phyloP scores from a whole-genome alignment of 1,140 invertebrate genomes.

The Caerostris extrusa region DNA sequence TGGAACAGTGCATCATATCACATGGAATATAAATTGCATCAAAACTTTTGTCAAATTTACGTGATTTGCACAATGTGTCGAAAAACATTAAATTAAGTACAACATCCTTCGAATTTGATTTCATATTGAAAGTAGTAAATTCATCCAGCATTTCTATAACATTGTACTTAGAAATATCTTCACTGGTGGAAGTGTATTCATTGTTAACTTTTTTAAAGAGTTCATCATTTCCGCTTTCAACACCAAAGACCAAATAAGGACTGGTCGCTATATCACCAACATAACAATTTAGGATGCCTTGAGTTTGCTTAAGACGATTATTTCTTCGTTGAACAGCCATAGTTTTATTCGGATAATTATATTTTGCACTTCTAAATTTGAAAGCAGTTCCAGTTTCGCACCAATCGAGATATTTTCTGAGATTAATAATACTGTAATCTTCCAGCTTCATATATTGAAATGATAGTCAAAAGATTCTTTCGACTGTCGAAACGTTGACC shows the following conservation, averaged over 20 bases:
- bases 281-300: not conserved
- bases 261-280: conserved; percentile 70
- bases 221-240: conserved; percentile 49
- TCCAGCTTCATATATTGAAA: conserved; percentile 68
- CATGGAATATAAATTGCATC: conserved; percentile 63
- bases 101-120: not conserved
- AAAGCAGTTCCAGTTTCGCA: conserved; percentile 67
- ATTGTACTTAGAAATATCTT: conserved; percentile 69
- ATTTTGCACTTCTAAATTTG: conserved; percentile 61
- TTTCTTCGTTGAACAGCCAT: not conserved
- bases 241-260: conserved; percentile 61
- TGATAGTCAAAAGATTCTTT: conserved; percentile 67
- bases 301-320: not conserved
- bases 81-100: conserved; percentile 35
- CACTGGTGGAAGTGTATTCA: conserved; percentile 48
- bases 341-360: conserved; percentile 64
- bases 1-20: conserved; percentile 44
- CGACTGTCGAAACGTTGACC: conserved; percentile 46
- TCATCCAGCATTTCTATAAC: conserved; percentile 57
- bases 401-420: conserved; percentile 68
- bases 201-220: conserved; percentile 59
- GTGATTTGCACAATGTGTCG: conserved; percentile 23
- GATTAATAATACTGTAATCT: conserved; percentile 47
- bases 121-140: not conserved
- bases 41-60: conserved; percentile 44